Conservation (phyloP, 2,113 vertebrate species). For the Ibidorhyncha struthersii region DNA sequence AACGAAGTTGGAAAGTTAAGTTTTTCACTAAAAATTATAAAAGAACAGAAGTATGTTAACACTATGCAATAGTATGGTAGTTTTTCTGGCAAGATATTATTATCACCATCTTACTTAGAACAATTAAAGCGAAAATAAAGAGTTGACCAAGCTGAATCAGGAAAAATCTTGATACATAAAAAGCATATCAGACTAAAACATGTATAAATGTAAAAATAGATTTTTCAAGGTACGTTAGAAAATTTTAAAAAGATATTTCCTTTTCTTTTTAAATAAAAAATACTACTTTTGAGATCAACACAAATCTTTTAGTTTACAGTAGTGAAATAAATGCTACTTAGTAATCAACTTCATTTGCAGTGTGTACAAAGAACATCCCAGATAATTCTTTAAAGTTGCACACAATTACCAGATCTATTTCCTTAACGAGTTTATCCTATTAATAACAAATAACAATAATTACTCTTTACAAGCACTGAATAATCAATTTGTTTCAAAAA, state of each 20-base stretch:
- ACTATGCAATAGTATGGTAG: not conserved
- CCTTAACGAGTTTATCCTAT: not conserved
- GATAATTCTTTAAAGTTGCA: not conserved
- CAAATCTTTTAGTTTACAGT: not conserved
- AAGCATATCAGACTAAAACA: rapidly evolving
- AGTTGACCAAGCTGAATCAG: not conserved
- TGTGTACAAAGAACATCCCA: not conserved
- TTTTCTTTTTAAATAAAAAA: not conserved
- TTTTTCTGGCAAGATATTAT: not conserved
- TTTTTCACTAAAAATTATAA: not conserved
- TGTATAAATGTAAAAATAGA: not conserved
- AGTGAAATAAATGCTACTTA: not conserved
- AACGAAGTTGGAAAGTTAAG: not conserved
- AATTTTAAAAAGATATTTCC: rapidly evolving
- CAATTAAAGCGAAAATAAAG: not conserved
- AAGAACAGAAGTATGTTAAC: not conserved
- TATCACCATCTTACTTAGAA: not conserved
- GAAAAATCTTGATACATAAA: not conserved
- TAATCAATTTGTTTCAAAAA: not conserved
- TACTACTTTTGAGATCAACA: not conserved
- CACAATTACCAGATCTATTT: not conserved
- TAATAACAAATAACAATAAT: not conserved
- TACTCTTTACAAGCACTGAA: not conserved
- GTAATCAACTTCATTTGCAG: not conserved
- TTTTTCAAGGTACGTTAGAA: not conserved